Conservation (phyloP, 2,113 vertebrate genomes). For the Motacilla tschutschensis region DNA sequence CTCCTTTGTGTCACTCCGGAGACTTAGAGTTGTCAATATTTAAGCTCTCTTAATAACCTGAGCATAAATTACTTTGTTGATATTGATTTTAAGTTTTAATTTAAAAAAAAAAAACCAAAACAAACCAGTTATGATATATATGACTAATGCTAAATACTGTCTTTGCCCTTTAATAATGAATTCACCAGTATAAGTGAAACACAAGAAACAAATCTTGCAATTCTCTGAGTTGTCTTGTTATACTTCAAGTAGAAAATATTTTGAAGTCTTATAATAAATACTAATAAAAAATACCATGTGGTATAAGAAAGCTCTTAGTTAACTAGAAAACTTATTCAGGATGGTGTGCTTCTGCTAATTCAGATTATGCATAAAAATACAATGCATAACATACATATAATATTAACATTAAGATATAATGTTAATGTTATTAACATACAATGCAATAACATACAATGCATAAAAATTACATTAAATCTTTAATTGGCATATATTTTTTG, state of each 20-base stretch:
- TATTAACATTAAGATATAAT: no score
- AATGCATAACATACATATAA: background rate
- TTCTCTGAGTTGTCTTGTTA: background rate
- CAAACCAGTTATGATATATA: background rate
- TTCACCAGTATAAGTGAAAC: background rate
- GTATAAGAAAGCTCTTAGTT: background rate
- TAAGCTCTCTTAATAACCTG: background rate
- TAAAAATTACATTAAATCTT: background rate
- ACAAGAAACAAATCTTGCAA: background rate
- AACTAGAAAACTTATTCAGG: background rate
- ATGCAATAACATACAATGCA: background rate
- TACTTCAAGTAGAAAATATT: background rate
- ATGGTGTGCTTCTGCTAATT: background rate
- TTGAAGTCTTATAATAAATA: background rate
- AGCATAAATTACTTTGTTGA: background rate
- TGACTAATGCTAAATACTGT: background rate
- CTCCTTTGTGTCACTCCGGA: background rate
- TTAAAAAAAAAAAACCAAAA: background rate
- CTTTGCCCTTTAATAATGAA: background rate
- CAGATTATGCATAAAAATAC: background rate
- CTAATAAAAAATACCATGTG: background rate
- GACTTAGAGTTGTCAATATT: background rate
- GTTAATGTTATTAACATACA: no score
- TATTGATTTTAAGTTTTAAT: conserved; percentile 4
- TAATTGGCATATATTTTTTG: background rate